Percentiles rank a stretch among this genome's conserved stretches.
Conservation (phyloP, 1,140 invertebrate species). For the Drosophila azteca region DNA sequence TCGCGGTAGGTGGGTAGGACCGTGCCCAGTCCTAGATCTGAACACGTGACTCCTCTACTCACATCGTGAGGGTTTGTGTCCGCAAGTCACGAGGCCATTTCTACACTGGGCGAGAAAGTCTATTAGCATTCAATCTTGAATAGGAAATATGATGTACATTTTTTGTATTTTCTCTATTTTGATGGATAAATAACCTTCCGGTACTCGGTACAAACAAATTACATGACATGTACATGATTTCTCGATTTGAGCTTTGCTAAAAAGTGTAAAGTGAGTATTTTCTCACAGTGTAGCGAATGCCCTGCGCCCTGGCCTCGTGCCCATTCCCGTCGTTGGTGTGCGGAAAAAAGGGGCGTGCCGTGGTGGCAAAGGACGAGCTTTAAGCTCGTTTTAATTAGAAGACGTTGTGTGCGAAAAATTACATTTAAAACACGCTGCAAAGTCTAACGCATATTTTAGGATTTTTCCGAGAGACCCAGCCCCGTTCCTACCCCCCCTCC, state of each 20-base stretch:
- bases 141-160: no score
- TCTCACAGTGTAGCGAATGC: no score
- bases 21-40: conserved; percentile 3
- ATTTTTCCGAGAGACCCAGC: conserved; percentile 46
- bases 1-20: conserved; percentile 38
- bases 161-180: no score
- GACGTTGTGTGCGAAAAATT: conserved; percentile 68
- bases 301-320: conserved; percentile 57
- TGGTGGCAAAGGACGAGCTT: conserved; percentile 43
- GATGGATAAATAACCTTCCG: no score
- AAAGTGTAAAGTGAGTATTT: no score
- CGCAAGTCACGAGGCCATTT: no score
- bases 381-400: conserved; percentile 83
- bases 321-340: conserved; percentile 44
- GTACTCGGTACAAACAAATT: no score
- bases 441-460: conserved; percentile 78
- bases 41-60: conserved; percentile 38
- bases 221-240: no score
- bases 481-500: background rate
- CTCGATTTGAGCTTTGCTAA: no score
- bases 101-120: no score
- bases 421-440: conserved; percentile 72
- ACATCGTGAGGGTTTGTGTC: background rate
- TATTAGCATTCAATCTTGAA: no score
- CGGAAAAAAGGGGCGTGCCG: conserved; percentile 28